A percentile compares a stretch with the other conserved stretches of the same genome.
phyloP scores from a whole-genome alignment of 1,140 invertebrate genomes.

The Maniola jurtina region DNA sequence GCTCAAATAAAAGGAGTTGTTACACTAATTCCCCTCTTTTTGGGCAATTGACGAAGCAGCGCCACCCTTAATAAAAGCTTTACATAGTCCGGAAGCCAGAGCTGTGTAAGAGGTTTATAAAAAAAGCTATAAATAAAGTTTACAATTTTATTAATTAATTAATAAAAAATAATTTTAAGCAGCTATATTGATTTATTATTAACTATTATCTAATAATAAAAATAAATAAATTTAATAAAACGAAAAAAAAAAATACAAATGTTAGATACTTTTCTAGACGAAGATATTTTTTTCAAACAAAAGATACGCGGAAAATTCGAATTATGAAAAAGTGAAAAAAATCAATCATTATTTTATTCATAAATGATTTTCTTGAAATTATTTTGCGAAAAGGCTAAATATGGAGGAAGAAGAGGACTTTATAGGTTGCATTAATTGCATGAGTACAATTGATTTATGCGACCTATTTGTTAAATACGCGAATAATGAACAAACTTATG shows the following conservation, averaged over 20 bases:
- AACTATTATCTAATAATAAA: not conserved
- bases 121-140: too few species aligned
- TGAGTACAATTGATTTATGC: conserved; percentile 66
- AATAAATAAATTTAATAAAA: not conserved
- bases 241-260: not conserved
- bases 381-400: conserved; percentile 23
- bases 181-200: not conserved
- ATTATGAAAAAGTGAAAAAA: conserved; percentile 13
- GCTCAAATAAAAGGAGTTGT: too few species aligned
- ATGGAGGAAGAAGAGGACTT: conserved; percentile 63
- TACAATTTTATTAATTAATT: too few species aligned
- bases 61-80: too few species aligned
- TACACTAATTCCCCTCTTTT: too few species aligned
- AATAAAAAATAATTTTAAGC: too few species aligned
- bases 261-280: conserved; percentile 2
- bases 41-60: too few species aligned
- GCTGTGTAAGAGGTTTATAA: too few species aligned
- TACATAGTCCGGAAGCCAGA: too few species aligned
- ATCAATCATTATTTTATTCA: conserved; percentile 8
- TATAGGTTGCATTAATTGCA: conserved; percentile 72
- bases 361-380: not conserved
- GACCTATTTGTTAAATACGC: conserved; percentile 68
- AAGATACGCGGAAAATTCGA: conserved; percentile 25
- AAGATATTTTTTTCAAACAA: conserved; percentile 13
- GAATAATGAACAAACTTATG: conserved; percentile 65